A percentile compares a stretch with the other conserved stretches of the same genome.
Evolutionary conservation across 2,888 invertebrate species (phyloP).

Genomic region (Metalampra italica): DNA sequence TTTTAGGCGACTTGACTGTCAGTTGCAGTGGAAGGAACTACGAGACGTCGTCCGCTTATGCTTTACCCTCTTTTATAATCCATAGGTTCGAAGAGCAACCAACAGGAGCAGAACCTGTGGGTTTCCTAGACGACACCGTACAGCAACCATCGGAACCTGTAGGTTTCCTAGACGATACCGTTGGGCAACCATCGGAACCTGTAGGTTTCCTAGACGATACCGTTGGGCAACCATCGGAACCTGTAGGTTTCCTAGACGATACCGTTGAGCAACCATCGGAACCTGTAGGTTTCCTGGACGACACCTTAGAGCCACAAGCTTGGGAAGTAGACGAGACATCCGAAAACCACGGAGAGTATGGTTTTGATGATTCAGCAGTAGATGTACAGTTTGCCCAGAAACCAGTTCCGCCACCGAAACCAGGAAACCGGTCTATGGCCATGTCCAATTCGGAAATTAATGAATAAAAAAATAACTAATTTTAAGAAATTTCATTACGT

Average conservation of each 20-base stretch:
- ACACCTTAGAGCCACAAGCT: background rate
- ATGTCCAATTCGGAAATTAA: background rate
- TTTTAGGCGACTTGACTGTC: too few relatives aligned
- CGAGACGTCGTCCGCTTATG: too few relatives aligned
- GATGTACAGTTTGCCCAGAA: background rate
- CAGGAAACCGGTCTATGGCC: constrained; percentile 2
- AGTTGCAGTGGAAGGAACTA: too few relatives aligned
- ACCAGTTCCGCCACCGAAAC: constrained; percentile 2
- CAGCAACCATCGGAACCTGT: background rate
- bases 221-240: background rate
- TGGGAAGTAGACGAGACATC: background rate
- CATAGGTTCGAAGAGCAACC: too few relatives aligned
- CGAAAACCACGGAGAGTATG: background rate
- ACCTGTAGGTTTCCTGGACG: background rate
- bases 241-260: constrained; percentile 5
- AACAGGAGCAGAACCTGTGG: constrained; percentile 3
- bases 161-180: constrained; percentile 3
- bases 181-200: background rate
- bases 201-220: constrained; percentile 5
- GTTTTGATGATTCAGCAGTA: background rate
- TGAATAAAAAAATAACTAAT: too few relatives aligned
- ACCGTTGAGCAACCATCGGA: background rate
- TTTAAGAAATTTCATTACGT: too few relatives aligned
- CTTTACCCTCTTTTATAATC: too few relatives aligned
- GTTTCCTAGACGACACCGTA: constrained; percentile 2